Base-by-base conservation (phyloP, 92 coral and sea anemone species). In the Paramuricea clavata region DNA sequence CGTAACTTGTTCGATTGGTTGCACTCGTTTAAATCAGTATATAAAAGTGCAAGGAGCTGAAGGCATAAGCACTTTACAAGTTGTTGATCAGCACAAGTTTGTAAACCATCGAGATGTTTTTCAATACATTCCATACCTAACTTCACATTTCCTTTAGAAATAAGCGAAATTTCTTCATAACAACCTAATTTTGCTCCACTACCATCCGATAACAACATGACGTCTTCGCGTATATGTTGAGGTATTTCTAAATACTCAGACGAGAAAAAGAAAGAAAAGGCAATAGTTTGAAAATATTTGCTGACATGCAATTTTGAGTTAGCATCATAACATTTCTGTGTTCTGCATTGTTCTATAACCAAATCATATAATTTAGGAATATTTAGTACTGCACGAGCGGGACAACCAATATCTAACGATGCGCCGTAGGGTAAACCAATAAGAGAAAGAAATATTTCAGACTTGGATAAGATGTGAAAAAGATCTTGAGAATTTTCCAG, bases 101-200 rank as follows among this genome's bases (percentile, higher is more conserved):
- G 17, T 22, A 74, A 74, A 47, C 33, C 19, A 43, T 0, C 15
- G 11, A 44, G 21, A 49, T 17, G 9, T 6, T 43, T 27, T 32
- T 49, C 21, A 16, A 74, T 43, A 0, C 5, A 19, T 32, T 27
- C 35, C 44, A 43, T 22, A n/a, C 90, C 90, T 6, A 2, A 12
- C 6, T 42, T 30, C 16, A 54, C 25, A 30, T 72, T 47, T 0
- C 41, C 77, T n/a, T n/a, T n/a, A n/a, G n/a, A n/a, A n/a, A n/a
- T n/a, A n/a, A n/a, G n/a, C n/a, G n/a, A n/a, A n/a, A 87, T 81
- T 5, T 87, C 90, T 12, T 47, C 32, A 50, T 87, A 87, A 54
- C 87, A 87, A 50, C 27, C 2, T 6, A 0, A n/a, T 23, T 81
- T 87, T 43, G 74, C 90, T 71, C 61, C 43, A 13, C 56, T 50